phyloP scores from a whole-genome alignment of 1,140 invertebrate species.

The Atopsyche davidsoni region DNA sequence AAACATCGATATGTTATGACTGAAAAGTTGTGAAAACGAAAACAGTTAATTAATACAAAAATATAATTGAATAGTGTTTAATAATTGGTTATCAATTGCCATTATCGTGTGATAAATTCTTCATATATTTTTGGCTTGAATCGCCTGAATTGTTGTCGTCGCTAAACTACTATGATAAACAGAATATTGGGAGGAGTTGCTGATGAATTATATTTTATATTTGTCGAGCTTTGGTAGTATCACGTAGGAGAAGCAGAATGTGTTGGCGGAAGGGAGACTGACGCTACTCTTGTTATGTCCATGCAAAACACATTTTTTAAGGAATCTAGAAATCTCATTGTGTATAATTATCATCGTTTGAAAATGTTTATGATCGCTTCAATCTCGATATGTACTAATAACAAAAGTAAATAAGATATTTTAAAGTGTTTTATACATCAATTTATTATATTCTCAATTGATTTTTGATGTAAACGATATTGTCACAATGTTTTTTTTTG shows the following conservation, averaged over 20 bases:
- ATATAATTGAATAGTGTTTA: conserved; percentile 29
- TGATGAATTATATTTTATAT: conserved; percentile 31
- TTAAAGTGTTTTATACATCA: conserved; percentile 24
- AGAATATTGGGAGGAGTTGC: conserved; percentile 22
- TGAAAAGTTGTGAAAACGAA: conserved; percentile 28
- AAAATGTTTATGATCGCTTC: conserved; percentile 23
- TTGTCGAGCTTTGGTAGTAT: conserved; percentile 31
- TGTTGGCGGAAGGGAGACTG: conserved; percentile 14
- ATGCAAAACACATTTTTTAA: conserved; percentile 16
- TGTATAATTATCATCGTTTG: conserved; percentile 21
- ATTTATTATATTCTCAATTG: conserved; percentile 14
- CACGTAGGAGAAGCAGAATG: conserved; percentile 21
- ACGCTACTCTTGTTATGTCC: conserved; percentile 19
- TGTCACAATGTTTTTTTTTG: conserved; percentile 20
- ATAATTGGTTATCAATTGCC: conserved; percentile 29
- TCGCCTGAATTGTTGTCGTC: conserved; percentile 30
- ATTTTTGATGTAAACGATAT: conserved; percentile 17
- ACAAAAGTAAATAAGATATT: conserved; percentile 22
- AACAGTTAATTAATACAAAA: conserved; percentile 25
- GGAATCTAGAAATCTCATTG: conserved; percentile 19
- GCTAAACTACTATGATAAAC: conserved; percentile 24
- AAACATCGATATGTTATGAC: conserved; percentile 20
- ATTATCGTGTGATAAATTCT: conserved; percentile 32
- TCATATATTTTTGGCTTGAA: conserved; percentile 32
- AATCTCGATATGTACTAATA: conserved; percentile 25